Base-by-base conservation (phyloP, 2,113 vertebrate species). In the Pipa parva region DNA sequence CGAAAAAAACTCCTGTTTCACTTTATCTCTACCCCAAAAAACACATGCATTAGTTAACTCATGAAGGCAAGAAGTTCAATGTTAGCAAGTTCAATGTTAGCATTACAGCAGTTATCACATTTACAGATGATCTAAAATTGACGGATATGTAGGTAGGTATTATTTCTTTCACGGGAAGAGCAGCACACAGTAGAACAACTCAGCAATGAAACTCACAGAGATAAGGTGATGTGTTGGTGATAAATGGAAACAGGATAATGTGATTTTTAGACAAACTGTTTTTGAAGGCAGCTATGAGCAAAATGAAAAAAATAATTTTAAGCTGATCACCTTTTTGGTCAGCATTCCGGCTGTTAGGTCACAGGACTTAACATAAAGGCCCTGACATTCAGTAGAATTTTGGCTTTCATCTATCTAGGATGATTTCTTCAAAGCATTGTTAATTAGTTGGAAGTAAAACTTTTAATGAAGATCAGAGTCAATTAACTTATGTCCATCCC, bases 361-460 rank as follows among this genome's bases (percentile, higher is more conserved):
- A 92, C 69, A 61, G 81, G 83, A 87, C 74, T 76, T 90, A 89
- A 83, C 82, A 81, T 59, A 76, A 84, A 87, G 84, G 79, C 80
- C 81, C 83, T 82, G 83, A 85, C 86, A 84, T 73, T 73, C 78
- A 89, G 81, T 81, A 89, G 90, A 89, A 84, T 81, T 80, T 72
- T 79, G 58, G 76, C 89, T 93, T 92, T 92, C 83, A 92, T 92
- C 86, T 90, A 83, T 78, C 83, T 81, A 77, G 83, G 84, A 85
- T 89, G 83, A 87, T 86, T 76, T 83, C 84, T 91, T 89, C 88
- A 90, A 92, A 92, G 87, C 85, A 83, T 85, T 64, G 86, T 91
- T 90, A 83, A 80, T 90, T 85, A 82, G 77, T 80, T 61, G 78
- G 81, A 71, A 72, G 82, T 89, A 90, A 92, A n/a, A n/a, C n/a